Base-by-base conservation (phyloP, 2,888 invertebrate species). In the Hemicrepidius hirtus region DNA sequence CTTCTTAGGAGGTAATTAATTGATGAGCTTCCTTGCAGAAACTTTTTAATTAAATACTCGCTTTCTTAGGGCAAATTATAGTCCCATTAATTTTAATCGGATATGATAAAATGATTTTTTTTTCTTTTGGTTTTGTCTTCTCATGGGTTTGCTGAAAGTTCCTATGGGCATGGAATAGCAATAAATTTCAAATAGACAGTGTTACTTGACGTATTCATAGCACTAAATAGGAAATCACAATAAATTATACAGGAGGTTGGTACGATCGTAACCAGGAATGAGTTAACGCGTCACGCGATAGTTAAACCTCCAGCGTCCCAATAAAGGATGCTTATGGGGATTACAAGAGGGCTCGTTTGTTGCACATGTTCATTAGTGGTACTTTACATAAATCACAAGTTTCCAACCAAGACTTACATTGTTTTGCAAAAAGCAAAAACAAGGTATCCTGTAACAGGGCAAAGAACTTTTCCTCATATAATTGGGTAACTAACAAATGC, bases 21-120 rank as follows among this genome's bases (percentile, higher is more conserved):
- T 55, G 55, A 13, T 60, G 28, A 20, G 60, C 41, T 41, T 60
- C 37, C 41, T 57, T 40, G 60, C 44, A 60, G 41, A 60, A 64
- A 64, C 10, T 40, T 50, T 64, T 65, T 18, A 53, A 65, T 53
- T 65, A 53, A 65, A 65, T 40, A 21, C 24, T 55, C 24, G 53
- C 49, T 55, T 21, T 65, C 55, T 65, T 65, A 41, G 24, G 55
- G 65, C 37, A 50, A 65, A 65, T 65, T 65, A 65, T 55, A 55
- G 53, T 65, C 21, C 40, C 65, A 65, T 65, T 53, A 65, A 41
- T 65, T 53, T 53, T 65, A 53, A 40, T 50, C 35, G 55, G 55
- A 7, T 55, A 55, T 16, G 35, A 46, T 32, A 35, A 49, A 49
- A 21, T 24, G 24, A 49, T 49, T 49, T 49, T 49, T 49, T 49